Evolutionary conservation across 2,797 vertebrate genomes (phyloP).

Genomic region (Miichthys miiuy): DNA sequence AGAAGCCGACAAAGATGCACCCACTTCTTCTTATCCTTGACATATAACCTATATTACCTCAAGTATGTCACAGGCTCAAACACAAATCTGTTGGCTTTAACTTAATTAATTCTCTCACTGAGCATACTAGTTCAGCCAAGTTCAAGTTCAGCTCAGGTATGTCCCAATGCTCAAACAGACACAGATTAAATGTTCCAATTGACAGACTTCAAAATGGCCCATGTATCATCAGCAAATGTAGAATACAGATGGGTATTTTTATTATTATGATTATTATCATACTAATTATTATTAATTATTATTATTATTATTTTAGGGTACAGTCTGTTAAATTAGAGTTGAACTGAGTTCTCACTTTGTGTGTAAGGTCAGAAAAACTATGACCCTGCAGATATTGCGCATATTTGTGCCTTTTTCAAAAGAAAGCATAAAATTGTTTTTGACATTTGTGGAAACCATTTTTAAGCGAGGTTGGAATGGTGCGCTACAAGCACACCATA

Average conservation of each 20-base stretch:
- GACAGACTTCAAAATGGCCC: not conserved
- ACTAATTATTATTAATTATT: too few relatives aligned
- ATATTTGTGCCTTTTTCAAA: not conserved
- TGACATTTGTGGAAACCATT: not conserved
- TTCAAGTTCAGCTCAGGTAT: not conserved
- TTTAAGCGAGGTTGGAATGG: not conserved
- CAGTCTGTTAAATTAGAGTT: not conserved
- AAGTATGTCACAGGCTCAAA: conserved; percentile 8
- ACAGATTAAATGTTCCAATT: not conserved
- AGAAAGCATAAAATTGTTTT: not conserved
- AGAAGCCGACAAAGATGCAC: conserved; percentile 33
- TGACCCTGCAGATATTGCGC: not conserved
- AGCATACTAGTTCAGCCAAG: not conserved
- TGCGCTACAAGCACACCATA: not conserved
- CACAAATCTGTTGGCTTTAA: not conserved
- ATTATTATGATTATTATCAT: too few relatives aligned
- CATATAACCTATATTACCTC: conserved; percentile 35
- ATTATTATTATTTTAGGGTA: not conserved
- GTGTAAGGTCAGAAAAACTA: too few relatives aligned
- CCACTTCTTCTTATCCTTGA: conserved; percentile 49
- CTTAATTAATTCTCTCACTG: not conserved
- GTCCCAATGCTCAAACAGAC: not conserved
- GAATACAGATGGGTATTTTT: not conserved
- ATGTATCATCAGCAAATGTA: not conserved
- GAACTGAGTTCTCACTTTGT: not conserved